Evolutionary conservation across 2,888 invertebrate genomes (phyloP).

Genomic region (Galerucella pusilla): DNA sequence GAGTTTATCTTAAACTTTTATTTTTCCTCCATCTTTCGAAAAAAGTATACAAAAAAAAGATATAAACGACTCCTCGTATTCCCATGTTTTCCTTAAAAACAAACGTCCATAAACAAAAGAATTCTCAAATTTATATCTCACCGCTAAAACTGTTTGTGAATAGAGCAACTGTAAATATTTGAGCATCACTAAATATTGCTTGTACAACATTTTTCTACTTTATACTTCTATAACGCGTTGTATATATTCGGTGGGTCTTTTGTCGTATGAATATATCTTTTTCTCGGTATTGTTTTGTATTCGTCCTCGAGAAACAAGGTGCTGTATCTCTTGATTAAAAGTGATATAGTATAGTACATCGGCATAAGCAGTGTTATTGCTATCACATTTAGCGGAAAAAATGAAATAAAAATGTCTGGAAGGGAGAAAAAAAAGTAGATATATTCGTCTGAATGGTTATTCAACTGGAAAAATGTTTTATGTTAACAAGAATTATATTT

Average conservation of each 20-base stretch:
- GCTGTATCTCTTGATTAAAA: conserved; percentile 13
- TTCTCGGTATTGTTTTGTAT: conserved; percentile 14
- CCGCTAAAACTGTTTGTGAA: conserved; percentile 3
- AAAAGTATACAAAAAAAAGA: no score
- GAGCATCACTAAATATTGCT: background rate
- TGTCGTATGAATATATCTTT: background rate
- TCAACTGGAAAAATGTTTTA: conserved; percentile 16
- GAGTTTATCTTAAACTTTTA: no score
- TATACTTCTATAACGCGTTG: background rate
- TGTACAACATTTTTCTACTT: background rate
- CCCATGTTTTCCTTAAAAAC: background rate
- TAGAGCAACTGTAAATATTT: conserved; percentile 12
- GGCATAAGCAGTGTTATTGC: conserved; percentile 11
- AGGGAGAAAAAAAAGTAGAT: background rate
- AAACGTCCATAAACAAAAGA: background rate
- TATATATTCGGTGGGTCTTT: background rate
- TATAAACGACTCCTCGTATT: background rate
- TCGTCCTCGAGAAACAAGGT: conserved; percentile 8
- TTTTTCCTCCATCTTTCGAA: no score
- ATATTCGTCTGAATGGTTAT: conserved; percentile 9
- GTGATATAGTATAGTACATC: conserved; percentile 8
- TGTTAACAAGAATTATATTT: background rate
- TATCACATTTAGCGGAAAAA: conserved; percentile 16
- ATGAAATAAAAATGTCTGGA: background rate
- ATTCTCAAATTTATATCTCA: conserved; percentile 5